Conservation (phyloP, 92 coral and sea anemone species). For the Galaxea fascicularis region DNA sequence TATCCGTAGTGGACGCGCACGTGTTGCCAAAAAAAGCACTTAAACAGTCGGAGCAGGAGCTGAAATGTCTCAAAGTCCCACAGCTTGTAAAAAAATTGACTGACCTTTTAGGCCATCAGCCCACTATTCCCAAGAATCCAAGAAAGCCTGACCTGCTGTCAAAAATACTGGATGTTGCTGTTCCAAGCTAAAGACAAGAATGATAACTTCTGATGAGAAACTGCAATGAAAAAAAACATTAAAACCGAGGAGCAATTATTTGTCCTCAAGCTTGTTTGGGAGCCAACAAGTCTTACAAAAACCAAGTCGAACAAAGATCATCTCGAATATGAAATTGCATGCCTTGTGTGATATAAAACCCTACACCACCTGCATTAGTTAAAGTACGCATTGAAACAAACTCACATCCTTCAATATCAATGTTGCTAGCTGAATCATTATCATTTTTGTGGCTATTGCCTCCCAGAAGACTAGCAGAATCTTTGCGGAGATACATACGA, state of each 20-base stretch:
- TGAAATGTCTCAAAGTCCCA: neutral
- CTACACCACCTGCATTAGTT: no score
- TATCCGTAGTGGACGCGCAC: no score
- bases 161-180: conserved; percentile 30
- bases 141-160: conserved; percentile 15
- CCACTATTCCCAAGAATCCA: conserved; percentile 13
- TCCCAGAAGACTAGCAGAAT: no score
- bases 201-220: conserved; percentile 7
- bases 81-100: neutral
- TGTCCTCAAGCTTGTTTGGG: neutral
- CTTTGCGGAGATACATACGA: no score
- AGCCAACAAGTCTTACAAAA: neutral
- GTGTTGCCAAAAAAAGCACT: neutral
- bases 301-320: neutral
- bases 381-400: no score
- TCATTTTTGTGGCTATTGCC: no score
- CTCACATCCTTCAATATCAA: no score
- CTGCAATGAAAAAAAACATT: neutral
- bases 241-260: conserved; percentile 2
- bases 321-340: no score
- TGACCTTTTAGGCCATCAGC: neutral
- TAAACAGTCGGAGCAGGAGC: neutral
- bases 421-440: no score
- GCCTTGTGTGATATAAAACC: no score
- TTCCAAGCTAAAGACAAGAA: conserved; percentile 22